Evolutionary conservation across 1,140 invertebrate genomes (phyloP).

Genomic region (Drosophila rufa): DNA sequence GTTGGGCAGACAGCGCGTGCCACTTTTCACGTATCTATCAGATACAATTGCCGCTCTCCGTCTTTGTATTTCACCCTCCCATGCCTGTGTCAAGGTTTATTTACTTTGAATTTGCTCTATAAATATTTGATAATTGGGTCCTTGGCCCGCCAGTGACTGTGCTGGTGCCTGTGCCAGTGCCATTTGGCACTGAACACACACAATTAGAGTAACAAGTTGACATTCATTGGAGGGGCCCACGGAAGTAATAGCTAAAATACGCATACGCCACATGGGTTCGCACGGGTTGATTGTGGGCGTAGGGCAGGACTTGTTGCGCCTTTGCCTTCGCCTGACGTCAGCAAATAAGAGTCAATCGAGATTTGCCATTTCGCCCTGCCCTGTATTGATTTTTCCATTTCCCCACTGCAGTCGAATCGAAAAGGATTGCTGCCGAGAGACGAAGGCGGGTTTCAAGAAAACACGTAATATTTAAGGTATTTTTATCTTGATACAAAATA

Average conservation of each 20-base stretch:
- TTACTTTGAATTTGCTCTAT: slow-evolving; percentile 53
- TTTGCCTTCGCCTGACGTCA: slow-evolving; percentile 58
- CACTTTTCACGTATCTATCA: slow-evolving; percentile 35
- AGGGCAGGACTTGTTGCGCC: slow-evolving; percentile 63
- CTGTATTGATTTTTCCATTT: slow-evolving; percentile 66
- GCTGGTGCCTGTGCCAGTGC: not conserved
- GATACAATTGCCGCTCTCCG: slow-evolving; percentile 28
- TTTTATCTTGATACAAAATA: too few species aligned
- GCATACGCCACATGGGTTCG: slow-evolving; percentile 44
- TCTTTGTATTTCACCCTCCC: not conserved
- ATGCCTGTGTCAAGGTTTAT: slow-evolving; percentile 58
- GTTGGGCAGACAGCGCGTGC: slow-evolving; percentile 41
- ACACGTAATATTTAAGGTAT: not conserved
- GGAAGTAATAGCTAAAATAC: slow-evolving; percentile 25
- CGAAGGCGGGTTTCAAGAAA: not conserved
- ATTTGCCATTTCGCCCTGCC: slow-evolving; percentile 36
- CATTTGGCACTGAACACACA: slow-evolving; percentile 38
- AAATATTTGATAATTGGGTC: slow-evolving; percentile 73
- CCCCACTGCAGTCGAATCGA: slow-evolving; percentile 12
- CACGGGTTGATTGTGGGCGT: slow-evolving; percentile 16
- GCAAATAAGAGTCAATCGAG: slow-evolving; percentile 40
- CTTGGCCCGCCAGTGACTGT: slow-evolving; percentile 44
- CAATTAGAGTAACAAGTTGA: slow-evolving; percentile 57
- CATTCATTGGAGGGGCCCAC: slow-evolving; percentile 3
- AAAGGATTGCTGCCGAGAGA: slow-evolving; percentile 4